Conservation (phyloP, 2,797 vertebrate species). For the Karalla daura region DNA sequence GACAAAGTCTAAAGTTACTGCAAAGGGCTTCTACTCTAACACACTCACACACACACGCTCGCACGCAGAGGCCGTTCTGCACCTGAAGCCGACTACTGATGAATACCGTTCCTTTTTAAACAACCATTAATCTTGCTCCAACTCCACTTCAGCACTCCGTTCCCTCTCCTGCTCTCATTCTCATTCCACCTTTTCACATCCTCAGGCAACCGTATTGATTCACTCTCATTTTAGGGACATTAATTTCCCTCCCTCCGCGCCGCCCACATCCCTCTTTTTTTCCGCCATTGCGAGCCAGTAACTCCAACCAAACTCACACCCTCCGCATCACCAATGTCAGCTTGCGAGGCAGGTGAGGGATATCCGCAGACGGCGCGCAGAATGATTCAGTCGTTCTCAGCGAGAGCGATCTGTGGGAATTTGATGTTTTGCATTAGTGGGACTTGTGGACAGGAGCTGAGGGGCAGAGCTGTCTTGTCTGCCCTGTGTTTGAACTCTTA, state of each 20-base stretch:
- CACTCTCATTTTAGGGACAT: conserved; percentile 62
- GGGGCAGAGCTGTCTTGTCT: conserved; percentile 1
- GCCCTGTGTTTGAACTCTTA: conserved; percentile 34
- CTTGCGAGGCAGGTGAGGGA: conserved; percentile 7
- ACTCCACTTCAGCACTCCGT: conserved; percentile 41
- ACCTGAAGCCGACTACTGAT: conserved; percentile 60
- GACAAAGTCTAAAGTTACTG: conserved; percentile 26
- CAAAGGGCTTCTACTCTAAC: conserved; percentile 19
- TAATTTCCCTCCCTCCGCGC: conserved; percentile 51
- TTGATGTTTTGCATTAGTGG: background rate
- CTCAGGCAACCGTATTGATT: conserved; percentile 69
- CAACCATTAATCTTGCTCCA: conserved; percentile 61
- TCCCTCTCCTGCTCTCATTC: conserved; percentile 31
- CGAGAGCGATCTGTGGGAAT: conserved; percentile 13
- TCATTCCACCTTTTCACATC: conserved; percentile 65
- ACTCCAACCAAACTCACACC: conserved; percentile 13
- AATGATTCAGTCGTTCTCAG: background rate
- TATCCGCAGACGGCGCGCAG: background rate
- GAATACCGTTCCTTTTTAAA: conserved; percentile 65
- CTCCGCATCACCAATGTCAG: conserved; percentile 12
- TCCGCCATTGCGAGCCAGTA: conserved; percentile 35
- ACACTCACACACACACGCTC: background rate
- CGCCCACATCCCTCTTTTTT: conserved; percentile 41
- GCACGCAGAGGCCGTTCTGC: background rate
- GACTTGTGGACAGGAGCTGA: conserved; percentile 1